Percentiles rank a stretch among this genome's conserved stretches.
These are phyloP conservation scores for Oreochromis spilurus DNA, from an alignment of 2,113 vertebrate species.

Conservation along the genomic window DNA sequence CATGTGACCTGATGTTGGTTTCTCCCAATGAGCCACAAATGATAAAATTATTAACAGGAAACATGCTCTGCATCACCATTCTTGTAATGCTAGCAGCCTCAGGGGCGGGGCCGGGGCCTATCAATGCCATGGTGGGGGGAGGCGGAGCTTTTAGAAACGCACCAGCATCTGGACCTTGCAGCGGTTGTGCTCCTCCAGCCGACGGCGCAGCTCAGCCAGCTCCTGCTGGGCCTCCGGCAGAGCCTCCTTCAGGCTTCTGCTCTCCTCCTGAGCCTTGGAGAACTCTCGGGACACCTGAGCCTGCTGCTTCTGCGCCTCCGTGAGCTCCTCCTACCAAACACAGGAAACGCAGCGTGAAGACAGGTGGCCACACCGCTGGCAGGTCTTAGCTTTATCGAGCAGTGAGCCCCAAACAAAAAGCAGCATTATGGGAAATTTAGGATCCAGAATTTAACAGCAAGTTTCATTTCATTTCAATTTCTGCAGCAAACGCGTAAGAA, in stretches of 20 bases:
- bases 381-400: background rate
- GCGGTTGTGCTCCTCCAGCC: conserved; percentile 34
- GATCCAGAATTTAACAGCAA: background rate
- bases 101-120: fast-evolving
- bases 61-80: background rate
- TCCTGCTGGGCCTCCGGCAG: conserved; percentile 74
- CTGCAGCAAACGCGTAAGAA: fast-evolving
- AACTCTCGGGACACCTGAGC: conserved; percentile 71
- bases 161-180: conserved; percentile 53
- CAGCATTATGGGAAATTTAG: background rate
- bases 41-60: fast-evolving
- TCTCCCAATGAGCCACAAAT: background rate
- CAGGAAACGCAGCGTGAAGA: background rate
- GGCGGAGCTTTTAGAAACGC: conserved; percentile 12
- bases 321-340: conserved; percentile 76
- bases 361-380: background rate
- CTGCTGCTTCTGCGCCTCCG: conserved; percentile 75
- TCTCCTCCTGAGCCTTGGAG: conserved; percentile 71
- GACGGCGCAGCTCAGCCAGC: conserved; percentile 65
- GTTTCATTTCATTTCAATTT: background rate
- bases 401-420: background rate
- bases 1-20: background rate
- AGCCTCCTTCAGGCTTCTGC: conserved; percentile 68
- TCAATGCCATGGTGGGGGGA: background rate
- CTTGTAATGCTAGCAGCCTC: background rate